These are phyloP conservation scores for Cryptocephalus primarius DNA, from an alignment of 2,888 invertebrate species.

Conservation along the genomic window DNA sequence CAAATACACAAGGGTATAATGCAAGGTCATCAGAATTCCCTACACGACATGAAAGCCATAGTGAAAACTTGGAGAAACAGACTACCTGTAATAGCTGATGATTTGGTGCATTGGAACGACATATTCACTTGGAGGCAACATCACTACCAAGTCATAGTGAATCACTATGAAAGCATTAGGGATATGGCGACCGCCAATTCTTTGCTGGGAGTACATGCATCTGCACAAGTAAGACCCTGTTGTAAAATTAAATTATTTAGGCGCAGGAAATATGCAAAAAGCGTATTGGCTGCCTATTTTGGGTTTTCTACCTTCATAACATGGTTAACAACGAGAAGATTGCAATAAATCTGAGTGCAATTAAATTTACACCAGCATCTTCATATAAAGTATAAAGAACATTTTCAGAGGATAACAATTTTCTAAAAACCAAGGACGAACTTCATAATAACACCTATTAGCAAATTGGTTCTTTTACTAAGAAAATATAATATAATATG, in stretches of 20 bases:
- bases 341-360: too few species aligned
- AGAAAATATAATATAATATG: too few species aligned
- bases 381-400: too few species aligned
- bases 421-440: too few species aligned
- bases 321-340: too few species aligned
- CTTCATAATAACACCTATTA: too few species aligned
- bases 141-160: slow-evolving; percentile 79
- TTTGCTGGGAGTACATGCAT: slow-evolving; percentile 92
- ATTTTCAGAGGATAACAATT: too few species aligned
- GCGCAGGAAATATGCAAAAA: too few species aligned
- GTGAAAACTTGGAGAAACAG: slow-evolving; percentile 99
- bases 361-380: too few species aligned
- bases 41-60: slow-evolving; percentile 97
- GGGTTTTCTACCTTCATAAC: too few species aligned
- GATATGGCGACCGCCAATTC: slow-evolving; percentile 57
- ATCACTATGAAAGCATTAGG: slow-evolving; percentile 35
- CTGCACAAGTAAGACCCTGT: slow-evolving; percentile 52
- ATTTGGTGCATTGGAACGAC: slow-evolving; percentile 95
- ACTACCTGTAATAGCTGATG: slow-evolving; percentile 90
- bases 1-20: slow-evolving; percentile 69
- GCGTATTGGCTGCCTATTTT: slow-evolving; percentile 15
- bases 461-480: too few species aligned
- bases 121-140: slow-evolving; percentile 97
- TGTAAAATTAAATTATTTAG: too few species aligned
- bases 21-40: slow-evolving; percentile 55